Base-by-base conservation (phyloP, 2,113 vertebrate genomes). In the Helogale parvula region DNA sequence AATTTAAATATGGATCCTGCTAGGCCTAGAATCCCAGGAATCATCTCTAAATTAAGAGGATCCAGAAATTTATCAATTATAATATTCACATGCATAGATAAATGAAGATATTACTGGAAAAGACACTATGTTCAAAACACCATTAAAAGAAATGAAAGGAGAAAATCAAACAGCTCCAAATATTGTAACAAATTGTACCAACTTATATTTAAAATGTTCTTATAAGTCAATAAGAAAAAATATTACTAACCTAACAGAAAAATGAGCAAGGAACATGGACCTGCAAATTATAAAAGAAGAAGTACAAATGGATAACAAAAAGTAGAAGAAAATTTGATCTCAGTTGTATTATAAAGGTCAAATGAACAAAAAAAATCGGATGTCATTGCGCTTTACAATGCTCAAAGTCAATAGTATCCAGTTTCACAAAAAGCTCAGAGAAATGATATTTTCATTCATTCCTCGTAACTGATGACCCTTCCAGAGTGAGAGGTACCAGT, bases 241-340 rank as follows among this genome's bases (percentile, higher is more conserved):
- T 52, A 95, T 83, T 87, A 95, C 74, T 96, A 77, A 90, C 19
- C 17, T 96, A 95, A 85, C 47, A 95, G 68, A 93, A 94, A 95
- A 86, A 95, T 57, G 54, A 93, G 33, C 77, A 93, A 71, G 94
- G 89, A 90, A 52, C 15, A 52, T 81, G 65, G 95, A 88, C 21
- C 41, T n/a, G 31, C 74, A 92, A 87, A 91, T 96, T 90, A 93
- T 69, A 66, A 96, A 93, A 90, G 33, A 94, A 95, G 83, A 97
- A 95, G 88, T 81, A 91, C 25, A 86, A 88, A 96, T 87, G 47
- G 54, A 52, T 94, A 50, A 94, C 19, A 92, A 87, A 87, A 90
- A 57, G n/a, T 41, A 93, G 35, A 35, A n/a, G 88, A 89, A 87
- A 60, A 10, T 89, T 47, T 92, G 63, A 98, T 90, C 72, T 86